Evolutionary conservation across 2,888 invertebrate genomes (phyloP).

Genomic region (Drosophila kanekoi): DNA sequence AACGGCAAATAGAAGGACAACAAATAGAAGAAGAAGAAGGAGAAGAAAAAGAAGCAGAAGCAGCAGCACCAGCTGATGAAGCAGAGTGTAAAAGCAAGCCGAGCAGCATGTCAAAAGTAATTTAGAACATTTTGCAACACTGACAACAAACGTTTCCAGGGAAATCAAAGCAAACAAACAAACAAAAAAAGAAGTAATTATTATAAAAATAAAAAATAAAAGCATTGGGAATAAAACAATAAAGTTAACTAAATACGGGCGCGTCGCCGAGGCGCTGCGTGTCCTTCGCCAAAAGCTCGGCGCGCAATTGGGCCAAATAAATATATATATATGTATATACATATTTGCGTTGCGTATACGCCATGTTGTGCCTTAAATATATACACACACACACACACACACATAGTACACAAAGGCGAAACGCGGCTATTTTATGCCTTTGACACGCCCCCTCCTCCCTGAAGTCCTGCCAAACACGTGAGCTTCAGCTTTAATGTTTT

Average conservation of each 20-base stretch:
- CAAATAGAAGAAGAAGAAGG: not conserved
- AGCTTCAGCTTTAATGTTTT: not conserved
- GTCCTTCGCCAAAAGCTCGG: slow-evolving; percentile 58
- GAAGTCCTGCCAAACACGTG: slow-evolving; percentile 19
- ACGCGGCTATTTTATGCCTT: slow-evolving; percentile 14
- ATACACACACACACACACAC: not conserved
- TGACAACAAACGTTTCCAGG: slow-evolving; percentile 44
- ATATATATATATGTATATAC: slow-evolving; percentile 12
- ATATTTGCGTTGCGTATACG: not conserved
- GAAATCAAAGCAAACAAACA: slow-evolving; percentile 57
- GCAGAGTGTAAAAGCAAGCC: not conserved
- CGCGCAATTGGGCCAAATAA: slow-evolving; percentile 64
- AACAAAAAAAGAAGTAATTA: slow-evolving; percentile 22
- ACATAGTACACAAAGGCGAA: not conserved
- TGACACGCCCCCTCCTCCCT: slow-evolving; percentile 3
- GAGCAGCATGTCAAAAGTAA: slow-evolving; percentile 26
- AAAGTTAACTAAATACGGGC: slow-evolving; percentile 52
- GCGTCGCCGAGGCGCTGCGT: slow-evolving; percentile 71
- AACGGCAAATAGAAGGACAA: slow-evolving; percentile 8
- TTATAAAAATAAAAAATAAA: slow-evolving; percentile 12
- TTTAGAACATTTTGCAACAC: slow-evolving; percentile 42
- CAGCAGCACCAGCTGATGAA: not conserved
- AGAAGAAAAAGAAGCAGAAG: not conserved
- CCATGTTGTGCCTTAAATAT: not conserved
- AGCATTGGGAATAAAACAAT: slow-evolving; percentile 57